Evolutionary conservation across 2,113 vertebrate genomes (phyloP).

Genomic region (Lipotes vexillifer): DNA sequence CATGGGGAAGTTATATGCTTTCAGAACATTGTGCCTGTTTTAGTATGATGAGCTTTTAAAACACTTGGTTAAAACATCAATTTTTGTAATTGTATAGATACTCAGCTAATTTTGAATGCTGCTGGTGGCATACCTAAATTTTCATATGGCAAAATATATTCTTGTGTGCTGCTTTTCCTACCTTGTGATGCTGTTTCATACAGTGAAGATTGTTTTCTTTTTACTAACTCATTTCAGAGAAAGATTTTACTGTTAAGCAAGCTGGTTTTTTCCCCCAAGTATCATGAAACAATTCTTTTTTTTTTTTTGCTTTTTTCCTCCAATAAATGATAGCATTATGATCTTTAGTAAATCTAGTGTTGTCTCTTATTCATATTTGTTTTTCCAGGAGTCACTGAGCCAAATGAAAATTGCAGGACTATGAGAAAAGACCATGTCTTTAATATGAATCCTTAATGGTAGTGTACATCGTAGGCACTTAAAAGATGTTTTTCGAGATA

Average conservation of each 20-base stretch:
- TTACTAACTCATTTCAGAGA: constrained; percentile 15
- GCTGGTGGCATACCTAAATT: constrained; percentile 25
- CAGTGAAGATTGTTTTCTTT: neutral
- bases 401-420: neutral
- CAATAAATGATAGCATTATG: constrained; percentile 46
- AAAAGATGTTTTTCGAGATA: neutral
- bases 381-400: neutral
- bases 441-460: neutral
- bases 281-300: neutral
- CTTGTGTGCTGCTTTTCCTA: constrained; percentile 12
- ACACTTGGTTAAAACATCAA: neutral
- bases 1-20: neutral
- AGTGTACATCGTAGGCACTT: neutral
- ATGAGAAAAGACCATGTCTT: neutral
- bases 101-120: neutral
- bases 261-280: neutral
- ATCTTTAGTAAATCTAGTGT: constrained; percentile 18
- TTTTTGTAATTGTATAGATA: constrained; percentile 37
- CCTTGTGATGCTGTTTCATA: constrained; percentile 13
- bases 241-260: neutral
- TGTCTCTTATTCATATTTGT: neutral
- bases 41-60: constrained; percentile 2
- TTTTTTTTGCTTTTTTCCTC: neutral
- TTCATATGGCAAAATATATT: constrained; percentile 24
- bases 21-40: neutral